Evolutionary conservation across 2,888 invertebrate genomes (phyloP).

Genomic region (Dolomedes plantarius): DNA sequence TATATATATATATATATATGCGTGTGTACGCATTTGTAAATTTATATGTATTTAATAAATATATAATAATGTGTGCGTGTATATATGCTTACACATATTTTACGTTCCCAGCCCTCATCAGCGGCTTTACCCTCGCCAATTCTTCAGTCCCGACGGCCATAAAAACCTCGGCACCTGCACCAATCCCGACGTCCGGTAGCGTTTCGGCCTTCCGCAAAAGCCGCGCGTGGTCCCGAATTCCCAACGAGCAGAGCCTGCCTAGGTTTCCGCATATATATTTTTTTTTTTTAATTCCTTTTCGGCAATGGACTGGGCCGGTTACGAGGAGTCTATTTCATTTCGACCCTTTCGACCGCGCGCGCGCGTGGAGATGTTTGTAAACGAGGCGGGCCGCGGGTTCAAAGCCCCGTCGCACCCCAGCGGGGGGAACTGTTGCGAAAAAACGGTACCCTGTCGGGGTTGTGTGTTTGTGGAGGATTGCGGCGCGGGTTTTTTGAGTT

Average conservation of each 20-base stretch:
- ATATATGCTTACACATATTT: too few relatives aligned
- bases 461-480: not conserved
- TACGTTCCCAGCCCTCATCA: too few relatives aligned
- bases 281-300: not conserved
- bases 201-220: too few relatives aligned
- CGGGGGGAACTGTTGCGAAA: not conserved
- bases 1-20: too few relatives aligned
- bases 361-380: conserved; percentile 24
- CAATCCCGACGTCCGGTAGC: too few relatives aligned
- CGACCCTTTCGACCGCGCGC: not conserved
- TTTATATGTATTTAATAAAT: too few relatives aligned
- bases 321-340: not conserved
- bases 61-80: too few relatives aligned
- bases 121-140: too few relatives aligned
- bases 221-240: not conserved
- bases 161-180: too few relatives aligned
- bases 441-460: not conserved
- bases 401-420: not conserved
- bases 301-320: not conserved
- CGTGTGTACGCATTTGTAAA: too few relatives aligned
- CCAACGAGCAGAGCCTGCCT: not conserved
- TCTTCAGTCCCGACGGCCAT: too few relatives aligned
- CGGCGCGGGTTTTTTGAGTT: too few relatives aligned
- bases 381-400: conserved; percentile 5
- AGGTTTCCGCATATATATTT: not conserved